Evolutionary conservation across 2,888 invertebrate genomes (phyloP), one percentile per base, ranked within the genome.

Genomic region (Pristionchus entomophagus): DNA sequence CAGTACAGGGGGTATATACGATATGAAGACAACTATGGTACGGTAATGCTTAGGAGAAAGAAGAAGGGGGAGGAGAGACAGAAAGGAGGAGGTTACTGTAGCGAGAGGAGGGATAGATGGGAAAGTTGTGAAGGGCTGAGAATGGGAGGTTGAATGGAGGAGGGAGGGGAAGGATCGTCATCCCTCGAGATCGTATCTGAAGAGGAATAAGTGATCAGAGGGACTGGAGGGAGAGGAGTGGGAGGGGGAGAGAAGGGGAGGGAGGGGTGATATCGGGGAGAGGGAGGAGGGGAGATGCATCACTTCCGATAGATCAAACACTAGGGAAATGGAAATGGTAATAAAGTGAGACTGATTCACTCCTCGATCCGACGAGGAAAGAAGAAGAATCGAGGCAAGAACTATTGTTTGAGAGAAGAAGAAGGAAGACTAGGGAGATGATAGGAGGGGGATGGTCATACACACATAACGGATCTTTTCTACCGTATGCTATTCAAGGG

Each of bases 291-390:
- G 45, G 41, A 26, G 73, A 73, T 73, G 73, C 73, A 73, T 73
- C 73, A 73, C 73, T 73, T 73, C 73, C 65, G 32, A 22, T 73
- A 73, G 32, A 73, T 73, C 73, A 73, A 73, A 73, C 73, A 73
- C 38, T 65, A 26, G 41, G 73, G 73, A n/a, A n/a, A n/a, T n/a
- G n/a, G 73, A 73, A 73, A 73, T 73, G 73, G 73, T 73, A 73
- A 73, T 73, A 73, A 73, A 73, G 41, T 73, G 73, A 73, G 73
- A 73, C 73, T 73, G 73, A 73, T 73, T 73, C 73, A 73, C 73
- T 73, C 8, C 73, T 73, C 73, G 73, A 73, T 73, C 73, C 73
- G 26, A n/a, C n/a, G n/a, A 41, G 73, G 51, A 51, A 49, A 53
- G 78, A 78, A 53, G 29, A 51, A 17, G 35, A 78, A 53, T 51